phyloP scores from a whole-genome alignment of 1,140 invertebrate genomes.

The Temnothorax longispinosus region DNA sequence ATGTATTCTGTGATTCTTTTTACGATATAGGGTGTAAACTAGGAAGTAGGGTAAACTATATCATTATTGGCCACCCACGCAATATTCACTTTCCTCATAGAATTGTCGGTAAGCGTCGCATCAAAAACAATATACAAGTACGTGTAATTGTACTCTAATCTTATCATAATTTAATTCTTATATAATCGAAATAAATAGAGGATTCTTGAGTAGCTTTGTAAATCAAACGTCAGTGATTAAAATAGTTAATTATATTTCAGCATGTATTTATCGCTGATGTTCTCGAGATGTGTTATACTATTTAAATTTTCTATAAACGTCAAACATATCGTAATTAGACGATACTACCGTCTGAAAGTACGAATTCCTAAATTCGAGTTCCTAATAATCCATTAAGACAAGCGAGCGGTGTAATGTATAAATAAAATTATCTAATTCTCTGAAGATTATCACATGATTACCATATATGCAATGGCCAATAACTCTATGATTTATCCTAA shows the following conservation, averaged over 20 bases:
- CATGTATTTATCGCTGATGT: neutral
- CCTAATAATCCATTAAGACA: neutral
- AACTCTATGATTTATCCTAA: constrained; percentile 48
- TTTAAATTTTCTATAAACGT: neutral
- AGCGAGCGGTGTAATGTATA: neutral
- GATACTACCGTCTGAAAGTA: neutral
- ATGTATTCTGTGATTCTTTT: constrained; percentile 71
- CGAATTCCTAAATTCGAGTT: neutral
- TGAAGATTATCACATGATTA: constrained; percentile 21
- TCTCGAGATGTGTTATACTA: neutral
- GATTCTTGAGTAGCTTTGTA: neutral
- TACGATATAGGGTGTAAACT: constrained; percentile 35
- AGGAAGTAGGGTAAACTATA: constrained; percentile 34
- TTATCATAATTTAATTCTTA: constrained; percentile 21
- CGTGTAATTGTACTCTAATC: constrained; percentile 9
- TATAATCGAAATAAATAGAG: neutral
- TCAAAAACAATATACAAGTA: neutral
- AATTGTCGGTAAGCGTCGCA: neutral
- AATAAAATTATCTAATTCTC: constrained; percentile 22
- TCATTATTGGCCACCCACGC: constrained; percentile 41
- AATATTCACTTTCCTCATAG: constrained; percentile 10
- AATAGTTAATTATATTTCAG: constrained; percentile 7
- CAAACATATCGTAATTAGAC: neutral
- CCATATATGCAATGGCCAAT: constrained; percentile 45
- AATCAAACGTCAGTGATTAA: neutral